These are phyloP conservation scores for Lepidocyrtoides sp. DNA, from an alignment of 2,888 invertebrate species.

Conservation along the genomic window DNA sequence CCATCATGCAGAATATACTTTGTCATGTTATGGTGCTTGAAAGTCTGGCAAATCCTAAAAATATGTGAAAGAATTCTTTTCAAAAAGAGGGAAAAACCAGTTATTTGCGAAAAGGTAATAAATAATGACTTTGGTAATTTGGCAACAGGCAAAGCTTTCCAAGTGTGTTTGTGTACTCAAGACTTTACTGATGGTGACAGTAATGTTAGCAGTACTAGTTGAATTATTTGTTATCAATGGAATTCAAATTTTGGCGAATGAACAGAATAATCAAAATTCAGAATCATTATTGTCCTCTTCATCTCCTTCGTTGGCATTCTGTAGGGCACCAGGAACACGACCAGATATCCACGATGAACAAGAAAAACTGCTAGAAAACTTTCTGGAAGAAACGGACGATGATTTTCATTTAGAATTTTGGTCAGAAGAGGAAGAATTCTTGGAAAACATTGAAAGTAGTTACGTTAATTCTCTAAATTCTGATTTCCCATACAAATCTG, in stretches of 20 bases:
- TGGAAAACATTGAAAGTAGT: too few species aligned
- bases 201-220: background rate
- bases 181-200: constrained; percentile 7
- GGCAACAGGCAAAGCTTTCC: constrained; percentile 25
- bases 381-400: background rate
- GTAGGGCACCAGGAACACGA: background rate
- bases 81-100: constrained; percentile 3
- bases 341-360: background rate
- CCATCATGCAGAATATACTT: background rate
- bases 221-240: background rate
- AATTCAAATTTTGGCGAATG: background rate
- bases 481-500: too few species aligned
- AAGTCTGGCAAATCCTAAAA: constrained; percentile 33
- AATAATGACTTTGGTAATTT: constrained; percentile 53
- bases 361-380: background rate
- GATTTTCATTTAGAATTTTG: background rate
- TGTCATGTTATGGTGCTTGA: constrained; percentile 39
- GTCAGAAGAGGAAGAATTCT: background rate
- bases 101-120: constrained; percentile 32
- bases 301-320: background rate
- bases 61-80: background rate
- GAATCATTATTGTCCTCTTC: background rate
- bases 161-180: constrained; percentile 5
- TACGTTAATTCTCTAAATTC: too few species aligned
- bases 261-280: background rate